Conservation (phyloP, 2,888 invertebrate genomes). For the Gari tellinella region DNA sequence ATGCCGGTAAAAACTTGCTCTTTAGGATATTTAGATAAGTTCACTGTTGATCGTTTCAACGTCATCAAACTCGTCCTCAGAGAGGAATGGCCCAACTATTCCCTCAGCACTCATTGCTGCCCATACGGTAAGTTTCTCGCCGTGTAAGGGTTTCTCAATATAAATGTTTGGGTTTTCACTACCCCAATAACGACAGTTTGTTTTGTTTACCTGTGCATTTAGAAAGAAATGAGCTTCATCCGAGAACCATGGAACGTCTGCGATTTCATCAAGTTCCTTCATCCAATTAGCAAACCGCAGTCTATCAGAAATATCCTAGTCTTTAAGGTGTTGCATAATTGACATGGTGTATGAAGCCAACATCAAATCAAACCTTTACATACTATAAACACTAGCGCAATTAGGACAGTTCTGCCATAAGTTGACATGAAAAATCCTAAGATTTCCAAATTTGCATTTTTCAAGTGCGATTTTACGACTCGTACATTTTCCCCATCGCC, state of each 20-base stretch:
- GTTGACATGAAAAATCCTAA: too few species aligned
- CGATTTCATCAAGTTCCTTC: background rate
- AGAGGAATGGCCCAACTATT: slow-evolving; percentile 25
- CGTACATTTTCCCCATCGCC: too few species aligned
- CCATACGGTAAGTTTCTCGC: slow-evolving; percentile 19
- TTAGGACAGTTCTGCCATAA: slow-evolving; percentile 4
- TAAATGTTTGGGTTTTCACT: slow-evolving; percentile 27
- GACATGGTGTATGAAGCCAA: slow-evolving; percentile 19
- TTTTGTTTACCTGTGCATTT: slow-evolving; percentile 23
- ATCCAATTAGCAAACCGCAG: slow-evolving; percentile 17
- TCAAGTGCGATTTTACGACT: too few species aligned
- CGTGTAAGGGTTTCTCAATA: slow-evolving; percentile 20
- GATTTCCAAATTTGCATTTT: too few species aligned
- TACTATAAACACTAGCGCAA: slow-evolving; percentile 15
- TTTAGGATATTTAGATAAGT: slow-evolving; percentile 23
- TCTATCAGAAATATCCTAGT: slow-evolving; percentile 11
- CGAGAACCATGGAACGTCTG: slow-evolving; percentile 16
- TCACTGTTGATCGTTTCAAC: slow-evolving; percentile 24
- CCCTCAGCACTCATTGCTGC: slow-evolving; percentile 21
- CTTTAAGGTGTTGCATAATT: slow-evolving; percentile 25
- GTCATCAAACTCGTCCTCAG: slow-evolving; percentile 15
- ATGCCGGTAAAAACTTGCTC: slow-evolving; percentile 30
- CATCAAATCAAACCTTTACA: slow-evolving; percentile 23
- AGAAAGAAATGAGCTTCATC: slow-evolving; percentile 27
- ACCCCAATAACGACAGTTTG: slow-evolving; percentile 26